Evolutionary conservation across 2,797 vertebrate species (phyloP).

Genomic region (Enteromius afrohamiltoni): DNA sequence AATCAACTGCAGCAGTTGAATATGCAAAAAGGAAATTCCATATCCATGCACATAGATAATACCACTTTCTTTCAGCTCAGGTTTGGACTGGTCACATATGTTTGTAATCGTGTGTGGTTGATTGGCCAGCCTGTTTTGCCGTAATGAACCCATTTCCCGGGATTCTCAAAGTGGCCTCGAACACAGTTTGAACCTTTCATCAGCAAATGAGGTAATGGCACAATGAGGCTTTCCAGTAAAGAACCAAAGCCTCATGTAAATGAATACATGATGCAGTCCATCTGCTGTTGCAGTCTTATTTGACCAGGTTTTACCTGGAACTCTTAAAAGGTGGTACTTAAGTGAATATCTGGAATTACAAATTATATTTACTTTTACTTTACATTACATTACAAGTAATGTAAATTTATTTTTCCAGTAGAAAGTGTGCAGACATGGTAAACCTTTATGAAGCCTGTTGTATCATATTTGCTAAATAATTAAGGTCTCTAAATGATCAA

Average conservation of each 20-base stretch:
- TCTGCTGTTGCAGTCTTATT: conserved; percentile 36
- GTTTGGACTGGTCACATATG: conserved; percentile 55
- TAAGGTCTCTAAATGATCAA: neutral
- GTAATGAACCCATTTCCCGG: conserved; percentile 55
- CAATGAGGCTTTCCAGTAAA: conserved; percentile 43
- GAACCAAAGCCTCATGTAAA: conserved; percentile 37
- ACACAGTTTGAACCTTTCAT: conserved; percentile 37
- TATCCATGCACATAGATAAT: neutral
- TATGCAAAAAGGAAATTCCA: neutral
- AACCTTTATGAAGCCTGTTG: too few relatives aligned
- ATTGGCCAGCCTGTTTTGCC: conserved; percentile 47
- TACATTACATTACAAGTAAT: too few relatives aligned
- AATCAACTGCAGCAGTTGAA: neutral
- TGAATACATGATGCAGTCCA: conserved; percentile 18
- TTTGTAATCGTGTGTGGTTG: conserved; percentile 59
- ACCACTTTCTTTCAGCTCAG: neutral
- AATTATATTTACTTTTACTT: neutral
- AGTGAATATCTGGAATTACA: neutral
- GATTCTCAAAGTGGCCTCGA: conserved; percentile 52
- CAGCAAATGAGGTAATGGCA: conserved; percentile 57
- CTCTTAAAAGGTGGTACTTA: neutral
- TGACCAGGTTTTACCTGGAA: conserved; percentile 16
- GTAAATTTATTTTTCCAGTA: too few relatives aligned
- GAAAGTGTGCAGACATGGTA: neutral
- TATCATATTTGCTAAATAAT: too few relatives aligned